These are phyloP conservation scores for Colletes gigas DNA, from an alignment of 1,140 invertebrate species.

Conservation along the genomic window DNA sequence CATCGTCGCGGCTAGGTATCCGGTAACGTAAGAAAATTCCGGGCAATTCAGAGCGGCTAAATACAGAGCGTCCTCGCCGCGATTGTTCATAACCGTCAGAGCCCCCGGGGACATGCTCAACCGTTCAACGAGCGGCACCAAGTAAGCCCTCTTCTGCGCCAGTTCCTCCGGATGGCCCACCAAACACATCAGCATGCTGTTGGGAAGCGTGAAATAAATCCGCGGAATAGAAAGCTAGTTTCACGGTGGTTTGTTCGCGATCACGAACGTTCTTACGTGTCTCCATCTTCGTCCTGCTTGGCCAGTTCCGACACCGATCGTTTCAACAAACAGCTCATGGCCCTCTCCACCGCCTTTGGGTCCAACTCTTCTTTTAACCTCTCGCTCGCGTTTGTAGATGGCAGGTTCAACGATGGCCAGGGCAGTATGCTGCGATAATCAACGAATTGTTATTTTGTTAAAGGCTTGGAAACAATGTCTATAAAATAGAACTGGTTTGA, in stretches of 20 bases:
- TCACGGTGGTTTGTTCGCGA: neutral
- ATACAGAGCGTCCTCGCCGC: conserved; percentile 72
- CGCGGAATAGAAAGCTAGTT: neutral
- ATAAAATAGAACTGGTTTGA: no score
- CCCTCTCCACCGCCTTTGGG: conserved; percentile 65
- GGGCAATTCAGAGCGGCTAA: conserved; percentile 71
- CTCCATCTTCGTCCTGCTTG: conserved; percentile 66
- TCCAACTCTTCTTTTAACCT: conserved; percentile 66
- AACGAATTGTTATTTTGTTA: no score
- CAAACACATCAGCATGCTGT: conserved; percentile 70
- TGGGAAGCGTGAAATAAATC: neutral
- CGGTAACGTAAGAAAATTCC: conserved; percentile 67
- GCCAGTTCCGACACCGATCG: conserved; percentile 55
- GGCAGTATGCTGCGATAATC: conserved; percentile 40
- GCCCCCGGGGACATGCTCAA: conserved; percentile 59
- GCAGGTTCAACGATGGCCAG: conserved; percentile 71
- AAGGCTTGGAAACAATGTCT: no score
- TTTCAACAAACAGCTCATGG: conserved; percentile 70
- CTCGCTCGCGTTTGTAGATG: conserved; percentile 60
- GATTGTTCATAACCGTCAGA: conserved; percentile 64
- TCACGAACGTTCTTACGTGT: conserved; percentile 67
- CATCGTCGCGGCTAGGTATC: conserved; percentile 71
- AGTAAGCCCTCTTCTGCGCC: conserved; percentile 63
- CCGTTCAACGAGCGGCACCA: conserved; percentile 71
- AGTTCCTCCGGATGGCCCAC: conserved; percentile 68